Conservation (phyloP, 2,888 invertebrate genomes). For the Apamea epomidion region DNA sequence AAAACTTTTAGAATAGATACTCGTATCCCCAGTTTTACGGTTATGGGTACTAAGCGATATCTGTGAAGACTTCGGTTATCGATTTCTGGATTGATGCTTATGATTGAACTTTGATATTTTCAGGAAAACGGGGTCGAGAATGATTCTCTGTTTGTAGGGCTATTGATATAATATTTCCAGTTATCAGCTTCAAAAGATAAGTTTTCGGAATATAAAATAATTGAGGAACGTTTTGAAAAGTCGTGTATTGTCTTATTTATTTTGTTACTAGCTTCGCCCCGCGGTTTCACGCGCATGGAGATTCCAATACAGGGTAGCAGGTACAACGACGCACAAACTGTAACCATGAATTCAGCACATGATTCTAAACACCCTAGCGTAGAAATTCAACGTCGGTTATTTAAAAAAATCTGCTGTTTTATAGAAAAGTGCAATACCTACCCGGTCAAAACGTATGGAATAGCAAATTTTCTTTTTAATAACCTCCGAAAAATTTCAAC, state of each 20-base stretch:
- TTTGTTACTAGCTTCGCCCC: background rate
- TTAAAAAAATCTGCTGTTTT: too few species aligned
- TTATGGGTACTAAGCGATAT: background rate
- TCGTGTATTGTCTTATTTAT: background rate
- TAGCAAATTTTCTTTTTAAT: too few species aligned
- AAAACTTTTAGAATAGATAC: slow-evolving; percentile 28
- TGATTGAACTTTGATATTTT: slow-evolving; percentile 42
- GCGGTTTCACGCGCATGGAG: background rate
- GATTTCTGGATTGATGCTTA: slow-evolving; percentile 17
- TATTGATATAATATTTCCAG: slow-evolving; percentile 18
- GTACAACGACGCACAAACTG: too few species aligned
- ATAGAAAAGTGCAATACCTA: too few species aligned
- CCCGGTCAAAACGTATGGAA: too few species aligned
- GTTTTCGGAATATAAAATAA: background rate
- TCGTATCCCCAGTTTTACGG: slow-evolving; percentile 15
- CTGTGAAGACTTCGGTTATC: slow-evolving; percentile 29
- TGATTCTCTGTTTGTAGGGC: background rate
- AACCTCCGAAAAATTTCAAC: too few species aligned
- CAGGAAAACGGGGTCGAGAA: slow-evolving; percentile 11
- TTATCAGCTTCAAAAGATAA: background rate
- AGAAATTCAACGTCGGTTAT: too few species aligned
- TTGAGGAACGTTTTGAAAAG: background rate
- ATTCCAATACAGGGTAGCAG: too few species aligned
- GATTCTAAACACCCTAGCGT: too few species aligned
- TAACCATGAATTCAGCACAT: too few species aligned